These are phyloP conservation scores for Sminthurinus aureus DNA, from an alignment of 2,888 invertebrate species.

Conservation along the genomic window DNA sequence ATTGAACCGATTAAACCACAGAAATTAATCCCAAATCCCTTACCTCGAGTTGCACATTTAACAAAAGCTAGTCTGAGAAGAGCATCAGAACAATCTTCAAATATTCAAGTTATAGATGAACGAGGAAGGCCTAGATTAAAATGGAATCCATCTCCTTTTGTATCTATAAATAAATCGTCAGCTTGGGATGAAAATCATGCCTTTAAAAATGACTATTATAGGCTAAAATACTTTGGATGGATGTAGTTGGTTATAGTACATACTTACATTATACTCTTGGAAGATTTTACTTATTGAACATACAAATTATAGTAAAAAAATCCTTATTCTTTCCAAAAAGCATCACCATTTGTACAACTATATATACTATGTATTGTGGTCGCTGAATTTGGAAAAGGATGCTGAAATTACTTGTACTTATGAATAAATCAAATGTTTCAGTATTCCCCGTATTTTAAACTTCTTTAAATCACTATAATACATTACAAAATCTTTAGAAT, in stretches of 20 bases:
- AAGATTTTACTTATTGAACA: no score
- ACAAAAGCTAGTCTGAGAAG: constrained; percentile 10
- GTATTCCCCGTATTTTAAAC: no score
- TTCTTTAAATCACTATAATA: no score
- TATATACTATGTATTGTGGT: no score
- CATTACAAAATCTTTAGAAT: no score
- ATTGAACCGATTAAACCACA: background rate
- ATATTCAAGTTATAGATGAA: constrained; percentile 17
- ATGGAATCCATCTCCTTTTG: constrained; percentile 30
- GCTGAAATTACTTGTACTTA: no score
- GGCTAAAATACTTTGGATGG: constrained; percentile 28
- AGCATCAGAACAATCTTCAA: background rate
- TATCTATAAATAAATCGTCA: constrained; percentile 14
- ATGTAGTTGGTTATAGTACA: background rate
- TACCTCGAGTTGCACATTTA: constrained; percentile 23
- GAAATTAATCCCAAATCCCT: background rate
- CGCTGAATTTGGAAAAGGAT: no score
- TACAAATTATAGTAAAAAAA: no score
- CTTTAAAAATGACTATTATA: constrained; percentile 15
- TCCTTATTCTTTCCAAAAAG: no score
- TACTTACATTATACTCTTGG: no score
- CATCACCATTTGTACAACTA: no score
- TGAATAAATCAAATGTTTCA: no score
- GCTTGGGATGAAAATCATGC: constrained; percentile 30
- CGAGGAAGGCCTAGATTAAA: constrained; percentile 8